Conservation (phyloP, 2,113 vertebrate genomes). For the Syrmaticus mikado region DNA sequence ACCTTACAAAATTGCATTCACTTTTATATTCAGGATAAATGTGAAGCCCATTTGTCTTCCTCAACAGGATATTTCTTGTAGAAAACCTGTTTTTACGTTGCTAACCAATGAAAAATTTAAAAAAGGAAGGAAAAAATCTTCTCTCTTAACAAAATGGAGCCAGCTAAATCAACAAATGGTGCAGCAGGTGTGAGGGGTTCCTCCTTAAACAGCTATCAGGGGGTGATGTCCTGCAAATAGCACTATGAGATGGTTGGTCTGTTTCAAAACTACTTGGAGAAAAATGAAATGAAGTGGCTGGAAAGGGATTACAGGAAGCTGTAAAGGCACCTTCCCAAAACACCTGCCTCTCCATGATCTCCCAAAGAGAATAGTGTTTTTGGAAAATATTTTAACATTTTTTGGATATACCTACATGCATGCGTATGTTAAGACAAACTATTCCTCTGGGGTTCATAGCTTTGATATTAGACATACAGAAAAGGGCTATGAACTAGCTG, state of each 20-base stretch:
- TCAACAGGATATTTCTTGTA: not conserved
- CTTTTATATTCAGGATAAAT: not conserved
- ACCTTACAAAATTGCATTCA: not conserved
- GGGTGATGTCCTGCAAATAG: not conserved
- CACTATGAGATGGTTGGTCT: rapidly evolving
- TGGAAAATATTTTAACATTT: not conserved
- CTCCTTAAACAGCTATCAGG: not conserved
- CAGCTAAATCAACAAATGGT: not conserved
- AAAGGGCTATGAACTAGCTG: not conserved
- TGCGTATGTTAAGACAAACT: not conserved
- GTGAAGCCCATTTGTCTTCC: not conserved
- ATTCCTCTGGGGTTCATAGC: not conserved
- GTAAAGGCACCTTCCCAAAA: not conserved
- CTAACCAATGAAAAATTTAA: not conserved
- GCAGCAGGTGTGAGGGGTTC: not conserved
- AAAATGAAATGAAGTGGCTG: not conserved
- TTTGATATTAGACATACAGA: not conserved
- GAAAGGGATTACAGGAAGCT: not conserved
- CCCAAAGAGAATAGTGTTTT: not conserved
- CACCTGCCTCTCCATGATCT: rapidly evolving
- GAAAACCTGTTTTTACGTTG: not conserved
- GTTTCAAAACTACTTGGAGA: not conserved
- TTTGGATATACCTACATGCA: not conserved
- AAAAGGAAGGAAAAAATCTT: not conserved
- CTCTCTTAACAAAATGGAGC: not conserved